These are phyloP conservation scores for Drosophila pruinosa DNA, from an alignment of 1,140 invertebrate species.

Conservation along the genomic window DNA sequence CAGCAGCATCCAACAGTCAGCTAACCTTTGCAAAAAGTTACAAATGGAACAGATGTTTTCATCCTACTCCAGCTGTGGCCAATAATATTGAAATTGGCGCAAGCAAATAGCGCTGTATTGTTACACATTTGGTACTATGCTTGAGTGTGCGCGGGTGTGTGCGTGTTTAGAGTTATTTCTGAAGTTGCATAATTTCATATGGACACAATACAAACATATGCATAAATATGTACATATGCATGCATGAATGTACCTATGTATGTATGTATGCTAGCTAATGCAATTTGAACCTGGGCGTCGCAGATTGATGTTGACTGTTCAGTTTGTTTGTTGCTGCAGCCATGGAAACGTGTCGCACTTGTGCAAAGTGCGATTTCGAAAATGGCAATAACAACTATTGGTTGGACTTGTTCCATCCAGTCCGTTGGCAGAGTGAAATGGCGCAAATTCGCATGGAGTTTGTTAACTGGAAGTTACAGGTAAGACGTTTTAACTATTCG, in stretches of 20 bases:
- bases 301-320: conserved; percentile 39
- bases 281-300: conserved; percentile 22
- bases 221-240: not conserved
- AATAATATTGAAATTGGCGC: conserved; percentile 18
- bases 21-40: conserved; percentile 42
- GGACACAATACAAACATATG: not conserved
- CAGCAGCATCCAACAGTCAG: conserved; percentile 36
- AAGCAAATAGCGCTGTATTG: conserved; percentile 5
- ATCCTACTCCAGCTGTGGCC: conserved; percentile 19
- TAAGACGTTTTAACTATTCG: conserved; percentile 22
- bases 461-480: conserved; percentile 75
- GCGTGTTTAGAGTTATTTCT: conserved; percentile 29
- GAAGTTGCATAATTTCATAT: conserved; percentile 60
- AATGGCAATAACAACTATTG: conserved; percentile 70
- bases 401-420: conserved; percentile 76
- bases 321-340: conserved; percentile 52
- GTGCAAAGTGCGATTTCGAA: conserved; percentile 80
- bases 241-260: not conserved
- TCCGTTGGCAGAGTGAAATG: conserved; percentile 70
- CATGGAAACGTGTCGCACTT: conserved; percentile 82
- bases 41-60: conserved; percentile 48
- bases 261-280: conserved; percentile 20
- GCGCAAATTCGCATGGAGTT: conserved; percentile 71
- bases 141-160: conserved; percentile 2
- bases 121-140: conserved; percentile 3